Base-by-base conservation (phyloP, 2,888 invertebrate genomes). In the Parnassius smintheus region DNA sequence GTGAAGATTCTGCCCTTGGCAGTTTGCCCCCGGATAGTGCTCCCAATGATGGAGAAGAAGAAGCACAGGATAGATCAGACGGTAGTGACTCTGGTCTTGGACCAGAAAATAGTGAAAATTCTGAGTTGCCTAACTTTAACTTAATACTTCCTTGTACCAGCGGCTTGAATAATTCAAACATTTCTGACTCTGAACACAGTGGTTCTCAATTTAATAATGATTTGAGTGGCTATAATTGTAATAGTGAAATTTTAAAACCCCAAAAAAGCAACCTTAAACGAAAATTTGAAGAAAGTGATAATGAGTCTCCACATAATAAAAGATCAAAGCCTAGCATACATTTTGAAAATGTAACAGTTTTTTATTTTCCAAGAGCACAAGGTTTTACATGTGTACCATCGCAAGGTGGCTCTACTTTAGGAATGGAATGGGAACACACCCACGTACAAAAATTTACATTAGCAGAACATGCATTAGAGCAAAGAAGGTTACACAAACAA, bases 351-450 rank as follows among this genome's bases (percentile, higher is more conserved):
- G 98, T 99, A 0, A 97, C 97, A 22, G 98, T 99, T 10, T 99
- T 94, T 86, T 99, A 98, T 88, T 99, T 99, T 88, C 97, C 97
- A 2, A 93, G 99, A 77, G 94, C 97, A 61, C 97, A 98, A 92
- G 98, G 97, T 22, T 97, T 97, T 86, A 95, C 96, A 48, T 97
- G 98, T 88, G 97, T 98, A 67, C 98, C 98, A 56, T 97, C 97
- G 11, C 95, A 96, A 88, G 97, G 97, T 62, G 96, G 96, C 4
- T 96, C 95, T n/a, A 98, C 98, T 2, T 92, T 99, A 70, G 98
- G 99, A 35, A 99, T 99, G 98, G 95, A 94, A 68, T 93, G 95
- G 68, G 93, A 93, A 68, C 95, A 95, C 83, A 92, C 83, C 71
- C 94, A 73, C 94, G 95, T 80, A 93, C 94, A 76, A 94, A 95